phyloP scores from a whole-genome alignment of 2,888 invertebrate genomes.

The Micropterix aruncella region DNA sequence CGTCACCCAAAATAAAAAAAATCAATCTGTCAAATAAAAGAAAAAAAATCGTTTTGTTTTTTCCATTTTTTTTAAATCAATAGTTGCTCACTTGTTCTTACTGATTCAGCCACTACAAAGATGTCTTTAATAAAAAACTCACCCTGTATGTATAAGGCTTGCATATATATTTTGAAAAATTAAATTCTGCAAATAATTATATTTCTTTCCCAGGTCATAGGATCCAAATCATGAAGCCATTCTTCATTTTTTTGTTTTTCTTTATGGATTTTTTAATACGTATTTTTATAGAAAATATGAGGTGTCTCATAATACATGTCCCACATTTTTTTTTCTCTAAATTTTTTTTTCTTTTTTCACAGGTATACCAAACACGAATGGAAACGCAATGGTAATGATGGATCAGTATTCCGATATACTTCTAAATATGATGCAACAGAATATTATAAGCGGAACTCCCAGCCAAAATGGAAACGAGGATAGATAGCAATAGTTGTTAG shows the following conservation, averaged over 20 bases:
- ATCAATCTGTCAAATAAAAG: too few relatives aligned
- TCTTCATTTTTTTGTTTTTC: conserved; percentile 1
- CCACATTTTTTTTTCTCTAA: conserved; percentile 1
- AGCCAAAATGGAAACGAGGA: not conserved
- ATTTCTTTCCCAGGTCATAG: too few relatives aligned
- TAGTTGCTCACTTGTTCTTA: too few relatives aligned
- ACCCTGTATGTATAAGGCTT: not conserved
- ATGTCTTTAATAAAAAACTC: not conserved
- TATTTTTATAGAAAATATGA: not conserved
- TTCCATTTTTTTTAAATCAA: too few relatives aligned
- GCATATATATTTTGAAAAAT: not conserved
- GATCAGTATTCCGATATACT: conserved; percentile 47
- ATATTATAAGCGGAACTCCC: conserved; percentile 16
- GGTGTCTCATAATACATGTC: not conserved
- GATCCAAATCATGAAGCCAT: too few relatives aligned
- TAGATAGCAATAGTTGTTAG: not conserved
- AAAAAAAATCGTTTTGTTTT: too few relatives aligned
- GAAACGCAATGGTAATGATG: conserved; percentile 37
- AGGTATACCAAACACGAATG: conserved; percentile 17
- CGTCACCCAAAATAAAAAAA: too few relatives aligned
- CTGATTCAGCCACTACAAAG: too few relatives aligned
- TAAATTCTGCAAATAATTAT: too few relatives aligned
- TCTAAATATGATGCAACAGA: conserved; percentile 38
- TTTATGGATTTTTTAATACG: not conserved
- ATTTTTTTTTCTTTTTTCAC: conserved; percentile 12